phyloP scores from a whole-genome alignment of 2,113 vertebrate genomes.

The Channa maculata region DNA sequence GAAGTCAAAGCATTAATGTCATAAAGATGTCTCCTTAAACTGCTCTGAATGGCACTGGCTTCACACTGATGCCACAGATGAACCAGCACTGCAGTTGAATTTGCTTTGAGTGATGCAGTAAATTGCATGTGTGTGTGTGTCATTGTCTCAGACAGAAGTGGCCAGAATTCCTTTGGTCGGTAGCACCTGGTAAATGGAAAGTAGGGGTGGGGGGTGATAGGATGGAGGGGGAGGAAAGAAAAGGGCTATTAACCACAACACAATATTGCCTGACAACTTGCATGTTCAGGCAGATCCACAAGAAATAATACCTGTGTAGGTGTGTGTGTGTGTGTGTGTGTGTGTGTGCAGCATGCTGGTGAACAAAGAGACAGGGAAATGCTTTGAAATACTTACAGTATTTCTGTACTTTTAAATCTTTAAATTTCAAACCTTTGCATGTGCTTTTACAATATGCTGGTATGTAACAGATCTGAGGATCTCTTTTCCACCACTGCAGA shows the following conservation, averaged over 20 bases:
- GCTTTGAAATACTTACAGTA: too few relatives aligned
- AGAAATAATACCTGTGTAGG: conserved; percentile 40
- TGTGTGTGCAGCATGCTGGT: background rate
- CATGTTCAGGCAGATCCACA: conserved; percentile 68
- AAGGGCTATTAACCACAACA: conserved; percentile 70
- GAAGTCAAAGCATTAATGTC: background rate
- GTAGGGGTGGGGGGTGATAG: conserved; percentile 14
- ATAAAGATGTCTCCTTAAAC: conserved; percentile 5
- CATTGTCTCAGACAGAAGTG: conserved; percentile 9
- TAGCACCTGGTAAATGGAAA: conserved; percentile 56
- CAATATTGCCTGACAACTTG: conserved; percentile 61
- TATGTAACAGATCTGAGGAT: background rate
- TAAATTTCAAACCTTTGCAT: too few relatives aligned
- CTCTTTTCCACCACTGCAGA: background rate
- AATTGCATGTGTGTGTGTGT: conserved; percentile 15
- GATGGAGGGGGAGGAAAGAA: conserved; percentile 30
- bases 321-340: conserved; percentile 23
- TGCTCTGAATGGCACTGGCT: background rate
- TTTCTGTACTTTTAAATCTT: too few relatives aligned
- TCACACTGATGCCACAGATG: conserved; percentile 3
- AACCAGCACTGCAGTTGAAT: conserved; percentile 4
- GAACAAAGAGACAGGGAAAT: conserved; percentile 29
- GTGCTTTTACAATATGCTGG: too few relatives aligned
- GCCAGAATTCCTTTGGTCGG: conserved; percentile 21
- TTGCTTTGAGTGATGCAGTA: background rate